These are phyloP conservation scores for Lamellibrachia luymesi DNA, from an alignment of 1,140 invertebrate genomes.

Conservation along the genomic window DNA sequence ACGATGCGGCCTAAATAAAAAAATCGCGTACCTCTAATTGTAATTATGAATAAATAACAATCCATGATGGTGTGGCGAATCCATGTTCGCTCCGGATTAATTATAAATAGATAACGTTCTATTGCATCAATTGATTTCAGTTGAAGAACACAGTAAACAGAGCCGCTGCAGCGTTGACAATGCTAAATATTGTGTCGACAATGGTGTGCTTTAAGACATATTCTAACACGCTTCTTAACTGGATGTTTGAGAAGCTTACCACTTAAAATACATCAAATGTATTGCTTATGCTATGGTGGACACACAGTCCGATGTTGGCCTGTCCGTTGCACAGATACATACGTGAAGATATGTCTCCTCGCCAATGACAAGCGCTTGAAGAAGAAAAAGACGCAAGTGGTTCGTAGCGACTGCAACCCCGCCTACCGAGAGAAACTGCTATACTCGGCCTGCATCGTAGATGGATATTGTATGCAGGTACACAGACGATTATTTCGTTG, in stretches of 20 bases:
- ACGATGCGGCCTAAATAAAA: slow-evolving; percentile 15
- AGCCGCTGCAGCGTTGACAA: too few species aligned
- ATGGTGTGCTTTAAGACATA: not conserved
- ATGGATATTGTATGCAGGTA: slow-evolving; percentile 78
- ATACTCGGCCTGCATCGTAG: slow-evolving; percentile 79
- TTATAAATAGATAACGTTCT: too few species aligned
- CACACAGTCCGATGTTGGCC: too few species aligned
- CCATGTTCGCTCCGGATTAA: too few species aligned
- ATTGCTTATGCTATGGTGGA: too few species aligned
- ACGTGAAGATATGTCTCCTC: slow-evolving; percentile 89
- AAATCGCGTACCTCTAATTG: not conserved
- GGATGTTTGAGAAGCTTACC: too few species aligned
- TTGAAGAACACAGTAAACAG: not conserved
- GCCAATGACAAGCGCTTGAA: slow-evolving; percentile 78
- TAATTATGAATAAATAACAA: not conserved
- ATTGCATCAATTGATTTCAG: not conserved
- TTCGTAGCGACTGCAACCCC: slow-evolving; percentile 76
- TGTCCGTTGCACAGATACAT: slow-evolving; percentile 69
- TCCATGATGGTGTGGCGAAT: too few species aligned
- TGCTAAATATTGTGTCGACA: not conserved
- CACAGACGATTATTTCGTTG: too few species aligned
- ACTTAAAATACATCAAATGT: too few species aligned
- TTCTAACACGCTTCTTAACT: not conserved
- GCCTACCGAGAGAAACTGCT: slow-evolving; percentile 84
- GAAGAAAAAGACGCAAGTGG: slow-evolving; percentile 84